Evolutionary conservation across 2,113 vertebrate species (phyloP).

Genomic region (Rhynchopsitta pachyrhyncha): DNA sequence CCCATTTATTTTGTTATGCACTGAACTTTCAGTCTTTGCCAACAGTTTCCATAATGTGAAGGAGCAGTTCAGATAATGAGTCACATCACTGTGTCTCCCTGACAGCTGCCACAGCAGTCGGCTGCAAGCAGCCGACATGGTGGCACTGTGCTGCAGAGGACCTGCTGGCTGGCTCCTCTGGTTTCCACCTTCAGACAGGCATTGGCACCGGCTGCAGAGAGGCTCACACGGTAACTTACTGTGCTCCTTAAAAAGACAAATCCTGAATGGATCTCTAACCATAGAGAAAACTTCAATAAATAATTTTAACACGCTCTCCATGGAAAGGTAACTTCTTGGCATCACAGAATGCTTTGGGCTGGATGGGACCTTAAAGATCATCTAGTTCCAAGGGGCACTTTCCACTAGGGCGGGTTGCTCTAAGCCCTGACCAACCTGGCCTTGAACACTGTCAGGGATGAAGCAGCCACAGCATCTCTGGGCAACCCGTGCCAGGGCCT

Average conservation of each 20-base stretch:
- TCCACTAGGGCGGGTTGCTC: not conserved
- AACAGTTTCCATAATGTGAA: not conserved
- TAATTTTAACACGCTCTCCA: not conserved
- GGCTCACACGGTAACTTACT: not conserved
- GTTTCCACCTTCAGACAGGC: not conserved
- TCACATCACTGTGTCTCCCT: not conserved
- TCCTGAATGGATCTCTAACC: not conserved
- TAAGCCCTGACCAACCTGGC: not conserved
- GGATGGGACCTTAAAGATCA: not conserved
- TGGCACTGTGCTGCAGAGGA: not conserved
- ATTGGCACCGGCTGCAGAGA: not conserved
- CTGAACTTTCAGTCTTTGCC: not conserved
- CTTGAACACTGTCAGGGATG: not conserved
- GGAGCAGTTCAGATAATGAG: not conserved
- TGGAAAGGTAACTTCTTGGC: not conserved
- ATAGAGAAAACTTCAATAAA: not conserved
- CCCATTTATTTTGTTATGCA: not conserved
- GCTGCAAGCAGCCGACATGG: not conserved
- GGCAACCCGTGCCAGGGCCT: not conserved
- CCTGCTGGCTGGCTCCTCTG: not conserved
- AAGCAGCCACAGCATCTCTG: not conserved
- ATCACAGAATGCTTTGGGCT: not conserved
- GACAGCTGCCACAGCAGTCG: not conserved
- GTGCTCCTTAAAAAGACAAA: not conserved
- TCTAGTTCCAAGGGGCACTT: not conserved